Evolutionary conservation across 2,113 vertebrate genomes (phyloP), one percentile per base, ranked within the genome.

Genomic region (Neopipo cinnamomea): DNA sequence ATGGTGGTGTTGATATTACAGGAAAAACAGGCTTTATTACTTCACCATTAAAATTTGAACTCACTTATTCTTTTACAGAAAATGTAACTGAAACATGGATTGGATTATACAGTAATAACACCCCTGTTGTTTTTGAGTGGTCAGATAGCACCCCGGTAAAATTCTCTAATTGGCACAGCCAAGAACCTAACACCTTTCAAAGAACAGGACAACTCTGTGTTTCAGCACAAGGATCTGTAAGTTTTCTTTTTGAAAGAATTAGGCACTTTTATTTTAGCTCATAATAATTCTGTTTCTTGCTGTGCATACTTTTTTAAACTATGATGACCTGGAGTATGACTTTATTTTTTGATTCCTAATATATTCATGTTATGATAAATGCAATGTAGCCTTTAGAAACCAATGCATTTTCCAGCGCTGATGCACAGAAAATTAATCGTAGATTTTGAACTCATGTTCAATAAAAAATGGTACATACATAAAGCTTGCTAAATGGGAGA

Each of bases 131-230:
- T 49, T 99, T 99, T 66, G 94, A 98, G 95, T 99, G 99, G 99
- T 98, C 98, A 35, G 98, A 98, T 80, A 96, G 97, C 39, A 98
- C 98, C 19, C 92, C 98, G 9, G 98, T 99, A 46, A 98, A 97
- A 79, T 97, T 99, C 84, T 99, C 99, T 56, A 97, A 98, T 52
- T 99, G 99, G 99, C 95, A 99, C 83, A 97, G 94, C 73, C 97
- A 98, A 90, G 98, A 99, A 31, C 99, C 99, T 50, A 97, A 97
- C 42, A 95, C 96, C 91, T 98, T 96, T 78, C 91, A 97, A 88
- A 97, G 93, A 21, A 95, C 95, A 83, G 96, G 88, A 61, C 91
- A 97, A 8, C 94, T 99, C 59, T 99, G 99, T 83, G 97, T 98
- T 91, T 98, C 98, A 83, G 98, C 97, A 65, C 97, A 98, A 83